Evolutionary conservation across 2,113 vertebrate genomes (phyloP), one percentile per base, ranked within the genome.

Genomic region (Ovis canadensis): DNA sequence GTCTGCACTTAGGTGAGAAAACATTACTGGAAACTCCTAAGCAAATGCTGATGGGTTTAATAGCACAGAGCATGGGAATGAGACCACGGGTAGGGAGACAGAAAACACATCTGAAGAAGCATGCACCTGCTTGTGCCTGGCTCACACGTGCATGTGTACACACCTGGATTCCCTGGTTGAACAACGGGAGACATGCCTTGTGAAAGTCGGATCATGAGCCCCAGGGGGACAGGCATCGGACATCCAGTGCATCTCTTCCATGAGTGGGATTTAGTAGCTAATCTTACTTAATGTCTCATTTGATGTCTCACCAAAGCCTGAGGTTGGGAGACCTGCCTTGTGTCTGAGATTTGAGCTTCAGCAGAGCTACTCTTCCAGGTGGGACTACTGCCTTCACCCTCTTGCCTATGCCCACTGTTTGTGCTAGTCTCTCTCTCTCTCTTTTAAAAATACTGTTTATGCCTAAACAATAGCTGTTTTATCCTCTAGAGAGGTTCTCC

Each of bases 71-170:
- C 43, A 19, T 88, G 36, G 85, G 62, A 40, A 88, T 1, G 0
- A 13, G 85, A 83, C 29, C 13, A 3, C 0, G 13, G 40, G 19
- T 1, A 23, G 2, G 4, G 17, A 86, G 21, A 11, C 23, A 2
- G 27, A 96, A 36, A 33, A 6, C 78, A 5, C 0, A 0, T 23
- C 43, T 80, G 36, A 77, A 88, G 15, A 82, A 82, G 0, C 3
- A 1, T 14, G 10, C 12, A 2, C 2, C 19, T 55, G 50, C 0
- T 0, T 3, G 31, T 27, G 8, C 29, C 33, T 33, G 11, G 59
- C 31, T 80, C 31, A 11, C 11, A 14, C 0, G 12, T 6, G 33
- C 16, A 1, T 4, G 2, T 31, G 10, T 2, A 55, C 33, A 16
- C 19, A 10, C 13, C 80, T 85, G 77, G 5, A 5, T 84, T 31